Percentiles rank a stretch among this genome's conserved stretches.
Conservation (phyloP, 2,113 vertebrate genomes). For the Vidua macroura region DNA sequence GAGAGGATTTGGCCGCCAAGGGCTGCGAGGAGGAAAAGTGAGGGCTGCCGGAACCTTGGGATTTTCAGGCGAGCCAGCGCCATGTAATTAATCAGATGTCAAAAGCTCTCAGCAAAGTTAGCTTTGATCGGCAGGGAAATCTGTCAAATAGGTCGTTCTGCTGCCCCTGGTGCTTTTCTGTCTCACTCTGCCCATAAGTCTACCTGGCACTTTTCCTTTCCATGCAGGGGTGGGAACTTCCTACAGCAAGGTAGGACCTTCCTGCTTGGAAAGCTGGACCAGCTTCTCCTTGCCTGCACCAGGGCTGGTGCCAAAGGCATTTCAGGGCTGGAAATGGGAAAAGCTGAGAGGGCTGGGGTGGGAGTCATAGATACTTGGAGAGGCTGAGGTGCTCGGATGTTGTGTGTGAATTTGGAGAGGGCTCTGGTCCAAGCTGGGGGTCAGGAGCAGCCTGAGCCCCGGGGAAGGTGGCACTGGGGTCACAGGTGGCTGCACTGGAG, state of each 20-base stretch:
- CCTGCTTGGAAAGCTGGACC: neutral
- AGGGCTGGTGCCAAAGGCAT: neutral
- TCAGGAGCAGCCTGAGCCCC: neutral
- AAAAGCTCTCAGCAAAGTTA: constrained; percentile 29
- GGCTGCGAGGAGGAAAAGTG: neutral
- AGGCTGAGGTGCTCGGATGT: neutral
- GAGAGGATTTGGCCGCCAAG: neutral
- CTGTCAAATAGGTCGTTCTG: neutral
- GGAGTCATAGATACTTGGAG: rapidly evolving
- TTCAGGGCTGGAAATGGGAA: neutral
- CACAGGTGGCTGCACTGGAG: neutral
- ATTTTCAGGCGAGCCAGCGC: neutral
- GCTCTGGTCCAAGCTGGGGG: rapidly evolving
- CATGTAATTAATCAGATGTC: constrained; percentile 47
- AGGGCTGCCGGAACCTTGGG: neutral
- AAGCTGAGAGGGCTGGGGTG: neutral
- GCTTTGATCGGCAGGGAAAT: neutral
- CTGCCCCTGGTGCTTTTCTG: neutral
- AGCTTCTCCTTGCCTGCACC: rapidly evolving
- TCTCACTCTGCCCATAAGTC: neutral
- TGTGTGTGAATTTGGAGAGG: neutral
- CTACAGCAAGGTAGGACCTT: neutral
- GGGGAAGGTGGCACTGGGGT: rapidly evolving
- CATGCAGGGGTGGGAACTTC: neutral
- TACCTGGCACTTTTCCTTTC: neutral